Conservation (phyloP, 2,888 invertebrate genomes). For the Megaustenia siamemsis region DNA sequence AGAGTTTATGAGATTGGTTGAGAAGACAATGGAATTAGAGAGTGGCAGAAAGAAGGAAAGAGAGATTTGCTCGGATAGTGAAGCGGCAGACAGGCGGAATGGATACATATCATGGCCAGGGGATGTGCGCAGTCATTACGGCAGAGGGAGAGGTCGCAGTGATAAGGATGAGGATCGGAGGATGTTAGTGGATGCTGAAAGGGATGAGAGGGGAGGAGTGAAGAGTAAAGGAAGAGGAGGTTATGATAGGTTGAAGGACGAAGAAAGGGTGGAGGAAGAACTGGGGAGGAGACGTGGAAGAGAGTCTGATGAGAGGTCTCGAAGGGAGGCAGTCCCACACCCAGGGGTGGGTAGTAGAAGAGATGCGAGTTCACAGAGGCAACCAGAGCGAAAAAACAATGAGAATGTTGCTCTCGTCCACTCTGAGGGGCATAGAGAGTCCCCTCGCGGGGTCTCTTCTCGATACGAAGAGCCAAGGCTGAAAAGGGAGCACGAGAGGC, state of each 20-base stretch:
- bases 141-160: background rate
- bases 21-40: conserved; percentile 15
- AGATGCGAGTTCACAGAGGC: background rate
- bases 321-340: background rate
- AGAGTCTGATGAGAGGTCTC: background rate
- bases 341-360: background rate
- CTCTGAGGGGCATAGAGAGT: background rate
- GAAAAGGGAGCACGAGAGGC: background rate
- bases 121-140: background rate
- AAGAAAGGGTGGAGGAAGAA: background rate
- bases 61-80: background rate
- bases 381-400: background rate
- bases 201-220: background rate
- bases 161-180: background rate
- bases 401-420: background rate
- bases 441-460: background rate
- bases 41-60: conserved; percentile 4
- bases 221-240: background rate
- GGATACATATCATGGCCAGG: conserved; percentile 29
- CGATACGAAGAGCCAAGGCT: background rate
- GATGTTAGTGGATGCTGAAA: background rate
- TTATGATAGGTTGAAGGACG: conserved; percentile 4
- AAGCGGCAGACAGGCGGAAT: background rate
- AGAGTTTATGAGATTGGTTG: conserved; percentile 26
- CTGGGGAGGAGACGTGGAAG: background rate